Evolutionary conservation across 53 echinoderm and acorn worm genomes (phyloP).

Genomic region (Pentamera pediparva): DNA sequence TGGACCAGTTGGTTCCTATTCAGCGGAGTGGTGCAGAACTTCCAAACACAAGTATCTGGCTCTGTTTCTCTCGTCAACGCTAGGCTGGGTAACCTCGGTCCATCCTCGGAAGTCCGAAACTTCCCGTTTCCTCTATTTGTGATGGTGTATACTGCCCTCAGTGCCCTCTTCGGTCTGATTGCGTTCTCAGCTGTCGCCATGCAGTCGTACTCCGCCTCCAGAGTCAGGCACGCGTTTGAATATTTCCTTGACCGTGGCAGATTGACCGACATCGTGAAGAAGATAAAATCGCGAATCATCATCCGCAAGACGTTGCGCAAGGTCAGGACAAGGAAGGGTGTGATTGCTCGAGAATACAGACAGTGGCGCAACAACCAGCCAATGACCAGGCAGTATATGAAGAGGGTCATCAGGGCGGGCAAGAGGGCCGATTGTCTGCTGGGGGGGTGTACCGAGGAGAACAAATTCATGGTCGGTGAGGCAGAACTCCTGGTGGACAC

Average conservation of each 20-base stretch:
- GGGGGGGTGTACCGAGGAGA: background rate
- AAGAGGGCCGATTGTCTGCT: background rate
- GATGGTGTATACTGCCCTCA: background rate
- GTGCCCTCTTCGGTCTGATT: background rate
- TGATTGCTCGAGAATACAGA: background rate
- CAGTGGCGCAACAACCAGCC: conserved; percentile 25
- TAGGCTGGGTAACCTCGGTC: background rate
- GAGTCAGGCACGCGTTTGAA: background rate
- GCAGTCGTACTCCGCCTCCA: conserved; percentile 4
- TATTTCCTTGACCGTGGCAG: conserved; percentile 1
- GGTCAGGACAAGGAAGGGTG: background rate
- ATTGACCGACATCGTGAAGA: background rate
- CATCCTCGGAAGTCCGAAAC: background rate
- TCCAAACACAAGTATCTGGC: background rate
- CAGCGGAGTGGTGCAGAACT: background rate
- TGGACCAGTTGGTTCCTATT: conserved; percentile 14
- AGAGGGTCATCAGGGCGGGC: background rate
- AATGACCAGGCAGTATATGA: background rate
- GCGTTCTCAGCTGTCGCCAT: conserved; percentile 12
- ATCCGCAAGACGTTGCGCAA: background rate
- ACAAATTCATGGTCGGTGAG: background rate
- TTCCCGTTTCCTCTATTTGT: background rate
- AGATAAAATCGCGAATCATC: conserved; percentile 8
- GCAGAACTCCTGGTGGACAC: background rate
- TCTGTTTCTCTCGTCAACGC: background rate